These are phyloP conservation scores for Chymomyza fuscimana DNA, from an alignment of 2,888 invertebrate genomes.

Conservation along the genomic window DNA sequence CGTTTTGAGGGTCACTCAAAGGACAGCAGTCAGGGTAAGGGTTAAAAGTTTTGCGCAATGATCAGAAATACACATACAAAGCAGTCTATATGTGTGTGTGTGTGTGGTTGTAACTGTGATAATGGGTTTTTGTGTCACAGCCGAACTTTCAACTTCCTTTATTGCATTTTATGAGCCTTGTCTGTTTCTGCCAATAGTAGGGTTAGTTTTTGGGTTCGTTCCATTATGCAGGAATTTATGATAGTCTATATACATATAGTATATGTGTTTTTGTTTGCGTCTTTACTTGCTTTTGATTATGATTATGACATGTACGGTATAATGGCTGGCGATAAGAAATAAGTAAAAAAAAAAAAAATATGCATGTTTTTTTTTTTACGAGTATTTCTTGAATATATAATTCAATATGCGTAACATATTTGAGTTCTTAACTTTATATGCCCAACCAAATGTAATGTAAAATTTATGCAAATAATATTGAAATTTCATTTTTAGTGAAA, in stretches of 20 bases:
- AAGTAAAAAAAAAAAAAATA: conserved; percentile 12
- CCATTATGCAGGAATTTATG: conserved; percentile 1
- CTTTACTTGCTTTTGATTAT: conserved; percentile 45
- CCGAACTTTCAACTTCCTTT: conserved; percentile 72
- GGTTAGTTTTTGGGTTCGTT: conserved; percentile 24
- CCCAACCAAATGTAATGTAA: conserved; percentile 15
- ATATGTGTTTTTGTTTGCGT: conserved; percentile 10
- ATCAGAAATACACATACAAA: conserved; percentile 41
- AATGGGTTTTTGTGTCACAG: conserved; percentile 74
- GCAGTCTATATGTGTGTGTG: conserved; percentile 14
- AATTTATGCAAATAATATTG: conserved; percentile 63
- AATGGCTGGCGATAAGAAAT: conserved; percentile 24
- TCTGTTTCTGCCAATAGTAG: conserved; percentile 25
- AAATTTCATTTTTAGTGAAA: background rate
- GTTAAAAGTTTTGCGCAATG: conserved; percentile 63
- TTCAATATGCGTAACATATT: conserved; percentile 50
- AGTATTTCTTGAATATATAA: conserved; percentile 18
- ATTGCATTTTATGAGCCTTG: conserved; percentile 71
- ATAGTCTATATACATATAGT: background rate
- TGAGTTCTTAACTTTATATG: conserved; percentile 37
- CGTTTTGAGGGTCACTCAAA: conserved; percentile 70
- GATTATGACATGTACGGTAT: conserved; percentile 59
- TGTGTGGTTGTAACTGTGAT: conserved; percentile 61
- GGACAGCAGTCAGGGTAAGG: conserved; percentile 49
- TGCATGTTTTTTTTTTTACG: conserved; percentile 12